Evolutionary conservation across 2,113 vertebrate species (phyloP).

Genomic region (Ceuthmochares aereus): DNA sequence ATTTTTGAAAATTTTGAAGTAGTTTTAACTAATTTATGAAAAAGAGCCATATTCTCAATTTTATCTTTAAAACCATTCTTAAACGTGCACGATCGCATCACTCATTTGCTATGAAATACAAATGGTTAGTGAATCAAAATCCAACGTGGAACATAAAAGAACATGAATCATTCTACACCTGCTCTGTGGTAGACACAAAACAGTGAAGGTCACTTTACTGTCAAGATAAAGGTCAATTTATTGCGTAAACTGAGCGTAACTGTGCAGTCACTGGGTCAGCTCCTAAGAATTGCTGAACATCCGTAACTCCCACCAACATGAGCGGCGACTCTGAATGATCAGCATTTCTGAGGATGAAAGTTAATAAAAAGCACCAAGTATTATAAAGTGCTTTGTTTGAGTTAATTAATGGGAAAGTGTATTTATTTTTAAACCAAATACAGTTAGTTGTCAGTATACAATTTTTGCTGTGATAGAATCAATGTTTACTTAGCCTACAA

Average conservation of each 20-base stretch:
- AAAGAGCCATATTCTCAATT: slow-evolving; percentile 25
- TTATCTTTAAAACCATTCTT: slow-evolving; percentile 19
- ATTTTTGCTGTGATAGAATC: slow-evolving; percentile 67
- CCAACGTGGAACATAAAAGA: not conserved
- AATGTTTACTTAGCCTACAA: slow-evolving; percentile 76
- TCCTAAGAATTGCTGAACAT: not conserved
- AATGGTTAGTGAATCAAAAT: not conserved
- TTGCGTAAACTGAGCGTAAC: not conserved
- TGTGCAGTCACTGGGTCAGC: not conserved
- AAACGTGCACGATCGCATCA: slow-evolving; percentile 19
- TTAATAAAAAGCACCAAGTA: not conserved
- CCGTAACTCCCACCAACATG: fast-evolving
- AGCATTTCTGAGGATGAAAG: slow-evolving; percentile 2
- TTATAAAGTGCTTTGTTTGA: slow-evolving; percentile 46
- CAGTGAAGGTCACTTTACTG: not conserved
- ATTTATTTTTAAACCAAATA: slow-evolving; percentile 73
- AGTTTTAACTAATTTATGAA: slow-evolving; percentile 68
- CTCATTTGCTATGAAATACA: slow-evolving; percentile 2
- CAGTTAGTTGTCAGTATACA: slow-evolving; percentile 55
- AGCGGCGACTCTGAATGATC: not conserved
- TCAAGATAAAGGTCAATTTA: not conserved
- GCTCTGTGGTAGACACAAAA: not conserved
- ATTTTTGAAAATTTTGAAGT: slow-evolving; percentile 69
- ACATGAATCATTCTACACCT: not conserved
- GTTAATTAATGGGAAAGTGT: slow-evolving; percentile 32